Evolutionary conservation across 2,888 invertebrate species (phyloP).

Genomic region (Cataglyphis rosenhaueri): DNA sequence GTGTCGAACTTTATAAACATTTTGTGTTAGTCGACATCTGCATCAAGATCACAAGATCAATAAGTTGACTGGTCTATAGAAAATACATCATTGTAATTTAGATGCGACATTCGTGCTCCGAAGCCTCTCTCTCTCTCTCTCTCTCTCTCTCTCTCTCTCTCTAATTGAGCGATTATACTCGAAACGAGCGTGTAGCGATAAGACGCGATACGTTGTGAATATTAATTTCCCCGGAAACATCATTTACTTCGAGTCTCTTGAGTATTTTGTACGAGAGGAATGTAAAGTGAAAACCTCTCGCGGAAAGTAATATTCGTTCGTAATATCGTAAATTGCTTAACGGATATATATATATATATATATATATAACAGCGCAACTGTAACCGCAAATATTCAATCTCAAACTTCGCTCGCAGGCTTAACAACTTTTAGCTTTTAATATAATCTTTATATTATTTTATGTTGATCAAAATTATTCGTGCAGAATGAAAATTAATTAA

Average conservation of each 20-base stretch:
- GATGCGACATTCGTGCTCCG: not conserved
- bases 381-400: not conserved
- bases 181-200: not conserved
- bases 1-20: not conserved
- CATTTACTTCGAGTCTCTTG: not conserved
- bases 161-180: constrained; percentile 17
- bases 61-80: not conserved
- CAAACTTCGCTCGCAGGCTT: not conserved
- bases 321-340: not conserved
- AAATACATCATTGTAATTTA: not conserved
- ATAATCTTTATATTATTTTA: constrained; percentile 7
- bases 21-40: not conserved
- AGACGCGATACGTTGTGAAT: not conserved
- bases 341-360: not conserved
- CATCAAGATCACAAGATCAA: not conserved
- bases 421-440: not conserved
- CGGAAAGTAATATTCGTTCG: constrained; percentile 9
- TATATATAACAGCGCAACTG: not conserved
- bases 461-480: constrained; percentile 7
- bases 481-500: not conserved
- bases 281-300: not conserved
- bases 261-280: not conserved
- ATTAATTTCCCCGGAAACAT: constrained; percentile 7
- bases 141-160: too few relatives aligned
- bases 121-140: too few relatives aligned